Percentiles rank a stretch among this genome's conserved stretches.
These are phyloP conservation scores for Vipera latastei DNA, from an alignment of 2,797 vertebrate genomes.

Conservation along the genomic window DNA sequence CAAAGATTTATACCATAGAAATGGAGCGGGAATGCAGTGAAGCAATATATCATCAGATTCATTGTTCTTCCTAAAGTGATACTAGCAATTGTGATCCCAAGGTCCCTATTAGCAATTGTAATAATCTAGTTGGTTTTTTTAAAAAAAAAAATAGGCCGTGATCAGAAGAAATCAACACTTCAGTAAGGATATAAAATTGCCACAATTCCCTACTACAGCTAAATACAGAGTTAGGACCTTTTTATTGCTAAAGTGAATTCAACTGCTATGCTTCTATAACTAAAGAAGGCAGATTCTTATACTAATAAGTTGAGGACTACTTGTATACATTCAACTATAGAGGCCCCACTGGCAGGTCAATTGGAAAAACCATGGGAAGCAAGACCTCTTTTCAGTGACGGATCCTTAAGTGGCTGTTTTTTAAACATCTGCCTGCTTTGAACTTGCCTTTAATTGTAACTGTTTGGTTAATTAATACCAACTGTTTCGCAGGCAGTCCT, in stretches of 20 bases:
- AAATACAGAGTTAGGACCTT: accelerated
- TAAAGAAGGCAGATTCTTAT: not conserved
- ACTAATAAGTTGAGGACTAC: not conserved
- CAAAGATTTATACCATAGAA: conserved; percentile 57
- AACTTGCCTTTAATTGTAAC: not conserved
- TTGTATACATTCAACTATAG: not conserved
- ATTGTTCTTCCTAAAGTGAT: conserved; percentile 39
- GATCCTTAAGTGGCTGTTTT: not conserved
- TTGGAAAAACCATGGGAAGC: too few species aligned
- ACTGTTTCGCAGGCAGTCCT: not conserved
- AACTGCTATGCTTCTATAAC: not conserved
- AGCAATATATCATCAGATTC: conserved; percentile 53
- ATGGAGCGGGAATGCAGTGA: conserved; percentile 54
- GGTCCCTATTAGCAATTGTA: conserved; percentile 39
- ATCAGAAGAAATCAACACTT: conserved; percentile 20
- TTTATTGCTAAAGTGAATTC: not conserved
- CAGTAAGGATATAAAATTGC: conserved; percentile 9
- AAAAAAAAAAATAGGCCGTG: conserved; percentile 20
- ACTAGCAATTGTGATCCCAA: conserved; percentile 55
- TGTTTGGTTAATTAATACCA: not conserved
- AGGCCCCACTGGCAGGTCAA: not conserved
- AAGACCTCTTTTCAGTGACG: not conserved
- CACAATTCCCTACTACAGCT: not conserved
- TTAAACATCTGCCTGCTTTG: not conserved
- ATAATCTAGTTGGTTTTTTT: conserved; percentile 33